Percentiles rank a stretch among this genome's conserved stretches.
These are phyloP conservation scores for Diplazon laetatorius DNA, from an alignment of 2,888 invertebrate genomes.

Conservation along the genomic window DNA sequence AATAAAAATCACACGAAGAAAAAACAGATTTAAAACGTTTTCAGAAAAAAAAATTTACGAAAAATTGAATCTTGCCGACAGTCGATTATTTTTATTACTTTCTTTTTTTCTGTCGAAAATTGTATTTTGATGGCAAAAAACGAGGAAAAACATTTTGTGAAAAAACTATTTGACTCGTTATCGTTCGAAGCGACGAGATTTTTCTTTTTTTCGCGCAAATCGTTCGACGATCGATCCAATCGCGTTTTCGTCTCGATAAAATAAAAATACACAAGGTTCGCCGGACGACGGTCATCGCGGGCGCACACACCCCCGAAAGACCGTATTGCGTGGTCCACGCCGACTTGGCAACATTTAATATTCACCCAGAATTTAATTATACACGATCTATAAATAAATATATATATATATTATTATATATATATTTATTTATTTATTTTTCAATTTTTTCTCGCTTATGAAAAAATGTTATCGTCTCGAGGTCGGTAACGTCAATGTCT, in stretches of 20 bases:
- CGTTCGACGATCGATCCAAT: constrained; percentile 2
- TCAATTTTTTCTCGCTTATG: too few species aligned
- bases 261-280: constrained; percentile 34
- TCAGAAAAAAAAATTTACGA: too few species aligned
- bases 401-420: too few species aligned
- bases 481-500: background rate
- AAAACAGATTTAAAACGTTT: too few species aligned
- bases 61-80: too few species aligned
- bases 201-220: background rate
- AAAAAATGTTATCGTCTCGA: background rate
- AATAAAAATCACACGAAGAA: too few species aligned
- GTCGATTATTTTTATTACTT: too few species aligned
- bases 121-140: too few species aligned
- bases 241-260: constrained; percentile 1
- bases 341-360: constrained; percentile 77
- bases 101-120: too few species aligned
- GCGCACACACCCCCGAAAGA: constrained; percentile 34
- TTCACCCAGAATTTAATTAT: constrained; percentile 76
- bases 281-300: constrained; percentile 13
- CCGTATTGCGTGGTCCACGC: constrained; percentile 38
- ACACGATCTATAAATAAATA: constrained; percentile 70
- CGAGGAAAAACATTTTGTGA: background rate
- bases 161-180: background rate
- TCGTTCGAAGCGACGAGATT: background rate
- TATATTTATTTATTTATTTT: too few species aligned